Conservation (phyloP, 2,888 invertebrate genomes). For the Volucella zonaria region DNA sequence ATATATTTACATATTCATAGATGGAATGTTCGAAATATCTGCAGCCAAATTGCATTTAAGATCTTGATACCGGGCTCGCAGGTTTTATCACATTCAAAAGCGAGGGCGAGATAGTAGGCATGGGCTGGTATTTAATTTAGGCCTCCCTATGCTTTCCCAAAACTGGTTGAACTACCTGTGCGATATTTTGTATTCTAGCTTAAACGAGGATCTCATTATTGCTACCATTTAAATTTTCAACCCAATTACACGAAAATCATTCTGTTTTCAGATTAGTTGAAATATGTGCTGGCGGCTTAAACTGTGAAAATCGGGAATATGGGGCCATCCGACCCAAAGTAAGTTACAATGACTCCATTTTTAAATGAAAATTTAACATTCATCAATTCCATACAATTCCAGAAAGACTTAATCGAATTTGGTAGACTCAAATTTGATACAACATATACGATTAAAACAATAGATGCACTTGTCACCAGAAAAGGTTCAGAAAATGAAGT, state of each 20-base stretch:
- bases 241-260: neutral
- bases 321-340: slow-evolving; percentile 81
- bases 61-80: no score
- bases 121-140: no score
- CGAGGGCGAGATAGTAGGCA: no score
- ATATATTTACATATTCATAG: no score
- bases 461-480: slow-evolving; percentile 58
- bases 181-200: no score
- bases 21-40: no score
- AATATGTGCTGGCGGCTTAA: slow-evolving; percentile 80
- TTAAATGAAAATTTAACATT: neutral
- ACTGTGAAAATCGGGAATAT: slow-evolving; percentile 81
- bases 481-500: slow-evolving; percentile 56
- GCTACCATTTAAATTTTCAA: neutral
- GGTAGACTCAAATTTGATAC: slow-evolving; percentile 81
- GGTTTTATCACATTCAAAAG: no score
- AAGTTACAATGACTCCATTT: neutral
- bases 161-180: no score
- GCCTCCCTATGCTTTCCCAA: no score
- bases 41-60: no score
- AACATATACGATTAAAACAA: slow-evolving; percentile 79
- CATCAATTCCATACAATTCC: slow-evolving; percentile 56
- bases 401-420: slow-evolving; percentile 81
- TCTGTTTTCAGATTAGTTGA: slow-evolving; percentile 79
- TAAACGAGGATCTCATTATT: neutral